Base-by-base conservation (phyloP, 2,113 vertebrate species). In the Thunnus maccoyii region DNA sequence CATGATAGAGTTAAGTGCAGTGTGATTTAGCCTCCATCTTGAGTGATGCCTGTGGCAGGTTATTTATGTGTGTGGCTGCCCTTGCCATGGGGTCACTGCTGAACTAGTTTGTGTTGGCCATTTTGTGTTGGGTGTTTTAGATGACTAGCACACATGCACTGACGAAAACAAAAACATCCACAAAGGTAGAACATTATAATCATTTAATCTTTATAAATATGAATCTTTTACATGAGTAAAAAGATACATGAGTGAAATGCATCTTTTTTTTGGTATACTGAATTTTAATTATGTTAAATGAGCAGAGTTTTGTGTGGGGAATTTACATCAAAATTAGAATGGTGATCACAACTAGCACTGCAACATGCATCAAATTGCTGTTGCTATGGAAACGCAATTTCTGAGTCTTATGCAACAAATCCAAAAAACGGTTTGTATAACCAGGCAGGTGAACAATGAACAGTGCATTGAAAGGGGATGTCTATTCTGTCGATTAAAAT, bases 1-100 rank as follows among this genome's bases (percentile, higher is more conserved):
- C 61, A 16, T 22, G 79, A 81, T 70, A 66, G 58, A 78, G 62
- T 76, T 78, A 80, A 90, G 91, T 86, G 86, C 86, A 88, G 76
- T 54, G 71, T 77, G 76, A 76, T 82, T 84, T 83, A 44, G 68
- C 71, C 56, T 86, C 79, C 76, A 83, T 91, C 88, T 90, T 89
- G 85, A 90, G 89, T 89, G 90, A 90, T 1, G 92, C 93, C 90
- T 60, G 65, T 89, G 89, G 92, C 86, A 70, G 85, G 77, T 80
- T 87, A 76, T 84, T 89, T 83, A 71, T 69, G 86, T 90, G 85
- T 83, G 73, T 73, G 78, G 68, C 70, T 88, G 90, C 77, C 84
- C 84, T 92, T 89, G 91, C 93, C 64, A 61, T 52, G 50, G 86
- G 90, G 84, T 87, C 81, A 72, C 69, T 71, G 83, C 73, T 88